These are phyloP conservation scores for Oreochromis grahami DNA, from an alignment of 2,797 vertebrate genomes.

Conservation along the genomic window DNA sequence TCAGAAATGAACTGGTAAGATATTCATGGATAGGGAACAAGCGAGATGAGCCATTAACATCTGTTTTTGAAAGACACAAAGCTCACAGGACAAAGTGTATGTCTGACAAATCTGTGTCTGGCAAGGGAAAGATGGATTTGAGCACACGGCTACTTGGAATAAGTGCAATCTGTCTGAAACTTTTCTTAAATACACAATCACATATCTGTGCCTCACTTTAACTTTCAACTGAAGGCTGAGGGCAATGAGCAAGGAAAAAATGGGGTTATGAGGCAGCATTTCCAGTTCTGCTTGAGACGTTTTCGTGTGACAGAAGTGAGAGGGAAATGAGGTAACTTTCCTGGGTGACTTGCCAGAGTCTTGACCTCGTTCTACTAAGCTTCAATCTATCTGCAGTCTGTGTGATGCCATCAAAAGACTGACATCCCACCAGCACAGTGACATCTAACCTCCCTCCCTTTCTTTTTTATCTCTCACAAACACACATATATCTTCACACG, in stretches of 20 bases:
- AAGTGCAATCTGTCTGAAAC: slow-evolving; percentile 14
- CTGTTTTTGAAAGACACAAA: not conserved
- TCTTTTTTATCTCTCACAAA: slow-evolving; percentile 36
- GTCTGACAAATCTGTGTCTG: slow-evolving; percentile 13
- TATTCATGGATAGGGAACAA: slow-evolving; percentile 1
- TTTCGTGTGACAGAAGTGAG: slow-evolving; percentile 5
- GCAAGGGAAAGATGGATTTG: not conserved
- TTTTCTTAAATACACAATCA: not conserved
- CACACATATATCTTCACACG: slow-evolving; percentile 29
- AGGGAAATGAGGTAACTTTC: slow-evolving; percentile 36
- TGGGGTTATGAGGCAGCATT: slow-evolving; percentile 25
- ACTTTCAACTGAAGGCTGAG: not conserved
- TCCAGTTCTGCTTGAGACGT: not conserved
- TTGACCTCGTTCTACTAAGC: slow-evolving; percentile 42
- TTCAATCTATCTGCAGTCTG: slow-evolving; percentile 18
- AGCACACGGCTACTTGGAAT: slow-evolving; percentile 1
- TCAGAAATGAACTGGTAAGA: slow-evolving; percentile 10
- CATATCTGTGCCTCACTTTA: not conserved
- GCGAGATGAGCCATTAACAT: slow-evolving; percentile 19
- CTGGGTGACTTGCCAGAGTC: slow-evolving; percentile 11
- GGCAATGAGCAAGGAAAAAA: not conserved
- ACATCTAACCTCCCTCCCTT: slow-evolving; percentile 45
- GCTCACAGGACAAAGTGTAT: not conserved
- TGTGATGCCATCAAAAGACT: slow-evolving; percentile 35
- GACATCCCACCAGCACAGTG: slow-evolving; percentile 38